These are phyloP conservation scores for Tineola bisselliella DNA, from an alignment of 2,888 invertebrate species.

Conservation along the genomic window DNA sequence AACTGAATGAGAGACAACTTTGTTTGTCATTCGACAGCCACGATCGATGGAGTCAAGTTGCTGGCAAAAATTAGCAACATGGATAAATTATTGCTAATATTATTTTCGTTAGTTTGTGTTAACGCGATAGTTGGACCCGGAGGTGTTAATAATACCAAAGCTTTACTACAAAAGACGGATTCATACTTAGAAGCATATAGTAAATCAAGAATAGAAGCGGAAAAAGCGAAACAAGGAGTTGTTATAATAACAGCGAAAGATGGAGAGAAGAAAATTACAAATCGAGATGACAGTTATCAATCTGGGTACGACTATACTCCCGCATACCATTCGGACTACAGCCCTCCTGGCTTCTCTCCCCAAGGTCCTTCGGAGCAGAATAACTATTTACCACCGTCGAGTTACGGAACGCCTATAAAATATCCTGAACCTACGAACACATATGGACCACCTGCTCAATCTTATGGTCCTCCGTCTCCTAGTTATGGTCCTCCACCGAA, in stretches of 20 bases:
- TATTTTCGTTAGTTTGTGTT: constrained; percentile 37
- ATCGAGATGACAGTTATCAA: constrained; percentile 53
- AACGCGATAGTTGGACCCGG: constrained; percentile 48
- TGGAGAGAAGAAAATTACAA: constrained; percentile 56
- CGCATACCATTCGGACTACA: constrained; percentile 37
- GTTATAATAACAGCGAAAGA: constrained; percentile 57
- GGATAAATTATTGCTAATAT: constrained; percentile 26
- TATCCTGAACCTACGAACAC: constrained; percentile 41
- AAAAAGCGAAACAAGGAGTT: constrained; percentile 52
- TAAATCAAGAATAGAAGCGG: constrained; percentile 62
- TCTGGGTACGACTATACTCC: constrained; percentile 54
- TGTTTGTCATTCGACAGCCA: constrained; percentile 57
- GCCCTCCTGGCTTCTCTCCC: constrained; percentile 36
- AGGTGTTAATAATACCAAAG: constrained; percentile 38
- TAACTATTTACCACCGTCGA: constrained; percentile 36
- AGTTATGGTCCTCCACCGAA: constrained; percentile 53
- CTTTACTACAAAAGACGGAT: constrained; percentile 49
- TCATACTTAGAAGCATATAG: constrained; percentile 74
- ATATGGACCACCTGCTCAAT: constrained; percentile 35
- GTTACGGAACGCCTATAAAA: constrained; percentile 36
- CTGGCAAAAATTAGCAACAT: constrained; percentile 25
- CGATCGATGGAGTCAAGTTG: constrained; percentile 58
- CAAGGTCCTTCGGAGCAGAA: constrained; percentile 25
- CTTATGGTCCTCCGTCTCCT: constrained; percentile 49
- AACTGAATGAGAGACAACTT: constrained; percentile 51